Conservation (phyloP, 2,797 vertebrate species). For the Gambusia yucatana region DNA sequence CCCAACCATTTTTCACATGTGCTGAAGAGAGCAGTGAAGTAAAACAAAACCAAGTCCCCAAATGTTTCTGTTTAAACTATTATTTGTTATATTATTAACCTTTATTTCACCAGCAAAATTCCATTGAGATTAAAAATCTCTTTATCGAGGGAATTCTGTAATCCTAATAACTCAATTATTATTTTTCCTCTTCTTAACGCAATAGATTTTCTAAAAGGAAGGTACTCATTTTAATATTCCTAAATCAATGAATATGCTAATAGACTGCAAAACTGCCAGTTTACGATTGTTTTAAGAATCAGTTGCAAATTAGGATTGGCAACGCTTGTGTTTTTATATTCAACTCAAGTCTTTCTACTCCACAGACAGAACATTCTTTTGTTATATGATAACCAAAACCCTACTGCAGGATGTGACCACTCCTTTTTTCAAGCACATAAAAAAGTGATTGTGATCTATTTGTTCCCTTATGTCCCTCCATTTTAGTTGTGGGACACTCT, state of each 20-base stretch:
- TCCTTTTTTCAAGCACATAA: slow-evolving; percentile 70
- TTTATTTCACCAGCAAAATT: too few species aligned
- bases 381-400: slow-evolving; percentile 65
- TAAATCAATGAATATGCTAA: slow-evolving; percentile 55
- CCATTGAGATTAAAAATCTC: too few species aligned
- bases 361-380: slow-evolving; percentile 62
- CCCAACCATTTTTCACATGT: slow-evolving; percentile 59
- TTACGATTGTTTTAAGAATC: slow-evolving; percentile 32
- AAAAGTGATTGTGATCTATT: slow-evolving; percentile 70
- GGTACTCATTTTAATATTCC: slow-evolving; percentile 30
- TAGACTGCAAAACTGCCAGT: slow-evolving; percentile 40
- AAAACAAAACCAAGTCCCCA: slow-evolving; percentile 63
- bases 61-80: slow-evolving; percentile 65
- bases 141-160: too few species aligned
- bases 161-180: slow-evolving; percentile 16
- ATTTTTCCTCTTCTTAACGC: slow-evolving; percentile 33
- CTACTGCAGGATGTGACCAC: slow-evolving; percentile 64
- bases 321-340: slow-evolving; percentile 44
- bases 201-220: slow-evolving; percentile 40
- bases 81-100: background rate
- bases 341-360: slow-evolving; percentile 38
- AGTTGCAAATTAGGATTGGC: slow-evolving; percentile 50
- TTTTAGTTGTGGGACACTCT: slow-evolving; percentile 68
- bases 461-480: slow-evolving; percentile 66
- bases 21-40: slow-evolving; percentile 58